A percentile compares a stretch with the other conserved stretches of the same genome.
phyloP scores from a whole-genome alignment of 2,113 vertebrate species.

The Centropristis striata region DNA sequence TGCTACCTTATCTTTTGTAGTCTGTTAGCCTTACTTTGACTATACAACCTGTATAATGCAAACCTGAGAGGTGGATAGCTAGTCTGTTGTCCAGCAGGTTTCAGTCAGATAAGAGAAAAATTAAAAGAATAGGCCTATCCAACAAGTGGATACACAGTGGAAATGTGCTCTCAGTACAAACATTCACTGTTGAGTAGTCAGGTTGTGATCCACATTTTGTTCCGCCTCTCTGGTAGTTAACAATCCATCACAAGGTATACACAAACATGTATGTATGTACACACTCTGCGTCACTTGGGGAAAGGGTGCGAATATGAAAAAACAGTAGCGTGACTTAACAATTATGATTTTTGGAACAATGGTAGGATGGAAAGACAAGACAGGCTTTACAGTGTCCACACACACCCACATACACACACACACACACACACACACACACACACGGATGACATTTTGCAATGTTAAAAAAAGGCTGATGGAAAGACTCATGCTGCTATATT shows the following conservation, averaged over 20 bases:
- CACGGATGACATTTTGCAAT: constrained; percentile 59
- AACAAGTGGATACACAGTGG: constrained; percentile 15
- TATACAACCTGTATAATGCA: neutral
- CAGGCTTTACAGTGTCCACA: constrained; percentile 14
- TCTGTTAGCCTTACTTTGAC: neutral
- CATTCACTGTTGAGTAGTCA: constrained; percentile 16
- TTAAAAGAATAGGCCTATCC: neutral
- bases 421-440: constrained; percentile 20
- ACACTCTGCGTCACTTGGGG: constrained; percentile 9
- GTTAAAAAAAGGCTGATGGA: constrained; percentile 75
- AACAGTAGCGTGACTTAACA: constrained; percentile 22
- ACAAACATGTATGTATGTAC: neutral
- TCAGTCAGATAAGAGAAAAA: constrained; percentile 16
- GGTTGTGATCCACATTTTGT: constrained; percentile 30
- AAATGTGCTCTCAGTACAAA: constrained; percentile 13
- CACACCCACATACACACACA: neutral
- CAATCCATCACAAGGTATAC: neutral
- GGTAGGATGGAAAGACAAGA: constrained; percentile 28
- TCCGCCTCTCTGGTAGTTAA: constrained; percentile 16
- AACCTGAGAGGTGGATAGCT: constrained; percentile 11
- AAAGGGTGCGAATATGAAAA: constrained; percentile 26
- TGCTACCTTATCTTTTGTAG: neutral
- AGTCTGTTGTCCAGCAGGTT: constrained; percentile 13
- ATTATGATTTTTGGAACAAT: constrained; percentile 39
- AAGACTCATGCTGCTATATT: constrained; percentile 76